Conservation (phyloP, 2,113 vertebrate species). For the Lepisosteus oculatus region DNA sequence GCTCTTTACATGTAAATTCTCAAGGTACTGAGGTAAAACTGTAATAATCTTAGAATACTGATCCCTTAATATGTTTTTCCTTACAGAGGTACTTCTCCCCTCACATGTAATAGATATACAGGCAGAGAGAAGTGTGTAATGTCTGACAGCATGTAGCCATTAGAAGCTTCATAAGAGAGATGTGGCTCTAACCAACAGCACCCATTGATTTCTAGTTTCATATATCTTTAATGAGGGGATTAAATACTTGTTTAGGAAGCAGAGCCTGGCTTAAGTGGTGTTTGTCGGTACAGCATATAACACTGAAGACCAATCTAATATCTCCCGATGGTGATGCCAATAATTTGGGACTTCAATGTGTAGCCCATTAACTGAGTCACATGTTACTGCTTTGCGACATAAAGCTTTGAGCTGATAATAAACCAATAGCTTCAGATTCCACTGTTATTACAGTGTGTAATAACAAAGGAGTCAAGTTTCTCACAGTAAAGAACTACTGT, state of each 20-base stretch:
- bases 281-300: slow-evolving; percentile 67
- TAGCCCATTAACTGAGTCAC: slow-evolving; percentile 65
- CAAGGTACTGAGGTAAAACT: background rate
- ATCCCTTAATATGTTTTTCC: slow-evolving; percentile 22
- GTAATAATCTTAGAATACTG: background rate
- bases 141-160: slow-evolving; percentile 92
- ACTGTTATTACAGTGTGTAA: too few relatives aligned
- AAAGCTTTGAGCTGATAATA: background rate
- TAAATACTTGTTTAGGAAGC: slow-evolving; percentile 98
- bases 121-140: slow-evolving; percentile 78
- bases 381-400: background rate
- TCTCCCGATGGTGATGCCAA: slow-evolving; percentile 67
- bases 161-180: slow-evolving; percentile 73
- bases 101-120: slow-evolving; percentile 73
- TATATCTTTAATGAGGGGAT: slow-evolving; percentile 99
- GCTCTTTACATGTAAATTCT: too few relatives aligned
- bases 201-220: slow-evolving; percentile 95
- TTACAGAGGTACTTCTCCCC: slow-evolving; percentile 58
- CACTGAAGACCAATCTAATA: slow-evolving; percentile 71
- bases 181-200: slow-evolving; percentile 79
- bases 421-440: background rate
- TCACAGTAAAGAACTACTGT: too few relatives aligned
- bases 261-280: slow-evolving; percentile 81
- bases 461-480: too few relatives aligned
- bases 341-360: slow-evolving; percentile 44